These are phyloP conservation scores for Parasteatoda tepidariorum DNA, from an alignment of 1,140 invertebrate species.

Conservation along the genomic window DNA sequence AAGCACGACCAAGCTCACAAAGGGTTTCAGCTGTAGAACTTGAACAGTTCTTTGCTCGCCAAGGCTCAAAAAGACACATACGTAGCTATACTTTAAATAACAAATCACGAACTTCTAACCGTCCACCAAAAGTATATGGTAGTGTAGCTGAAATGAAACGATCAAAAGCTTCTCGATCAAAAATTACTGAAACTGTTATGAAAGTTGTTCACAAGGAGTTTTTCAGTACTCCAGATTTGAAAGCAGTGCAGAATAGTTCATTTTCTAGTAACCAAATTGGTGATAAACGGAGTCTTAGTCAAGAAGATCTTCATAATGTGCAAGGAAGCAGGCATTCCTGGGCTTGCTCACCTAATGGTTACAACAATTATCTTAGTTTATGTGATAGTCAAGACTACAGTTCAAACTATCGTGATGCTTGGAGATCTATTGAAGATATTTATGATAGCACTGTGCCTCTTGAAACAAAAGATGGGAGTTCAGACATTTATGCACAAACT, in stretches of 20 bases:
- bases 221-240: conserved; percentile 87
- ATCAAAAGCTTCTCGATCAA: conserved; percentile 69
- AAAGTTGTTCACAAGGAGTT: conserved; percentile 78
- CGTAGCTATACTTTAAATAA: conserved; percentile 53
- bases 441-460: conserved; percentile 44
- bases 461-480: neutral
- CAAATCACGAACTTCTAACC: conserved; percentile 62
- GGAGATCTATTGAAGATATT: conserved; percentile 60
- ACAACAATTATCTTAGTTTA: conserved; percentile 31
- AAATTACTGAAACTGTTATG: conserved; percentile 46
- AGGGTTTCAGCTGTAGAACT: conserved; percentile 89
- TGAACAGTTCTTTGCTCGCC: conserved; percentile 88
- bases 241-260: conserved; percentile 53
- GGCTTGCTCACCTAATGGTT: conserved; percentile 64
- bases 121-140: conserved; percentile 83
- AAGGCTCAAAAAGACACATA: conserved; percentile 69
- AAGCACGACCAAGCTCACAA: conserved; percentile 84
- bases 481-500: conserved; percentile 62
- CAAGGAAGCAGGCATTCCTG: conserved; percentile 66
- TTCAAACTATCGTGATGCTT: conserved; percentile 47
- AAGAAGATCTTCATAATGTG: conserved; percentile 67
- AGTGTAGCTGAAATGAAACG: conserved; percentile 96
- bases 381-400: conserved; percentile 50
- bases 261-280: neutral
- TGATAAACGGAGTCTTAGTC: conserved; percentile 66